Conservation (phyloP, 2,113 vertebrate species). For the Rattus norvegicus region DNA sequence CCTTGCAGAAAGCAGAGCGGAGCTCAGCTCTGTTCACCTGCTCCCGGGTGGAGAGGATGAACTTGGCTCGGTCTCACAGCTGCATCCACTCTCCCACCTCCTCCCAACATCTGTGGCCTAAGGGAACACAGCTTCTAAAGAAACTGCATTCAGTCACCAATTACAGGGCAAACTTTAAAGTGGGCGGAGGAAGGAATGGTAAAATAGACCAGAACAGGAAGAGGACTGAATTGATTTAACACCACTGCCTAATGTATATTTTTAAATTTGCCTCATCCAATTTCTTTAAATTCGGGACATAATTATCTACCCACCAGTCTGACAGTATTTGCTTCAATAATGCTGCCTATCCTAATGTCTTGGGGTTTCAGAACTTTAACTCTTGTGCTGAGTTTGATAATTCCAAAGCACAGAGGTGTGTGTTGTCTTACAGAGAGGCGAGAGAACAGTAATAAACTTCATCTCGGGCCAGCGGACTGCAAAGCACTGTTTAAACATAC, state of each 20-base stretch:
- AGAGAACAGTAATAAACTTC: neutral
- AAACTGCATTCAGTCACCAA: conserved; percentile 52
- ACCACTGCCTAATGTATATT: conserved; percentile 20
- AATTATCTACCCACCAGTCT: neutral
- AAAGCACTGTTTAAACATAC: conserved; percentile 31
- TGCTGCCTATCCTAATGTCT: neutral
- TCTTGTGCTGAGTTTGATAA: neutral
- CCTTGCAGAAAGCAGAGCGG: neutral
- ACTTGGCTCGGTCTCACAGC: conserved; percentile 38
- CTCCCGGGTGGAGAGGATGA: neutral
- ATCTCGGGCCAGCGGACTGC: neutral
- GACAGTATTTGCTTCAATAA: conserved; percentile 42
- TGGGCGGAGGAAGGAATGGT: neutral
- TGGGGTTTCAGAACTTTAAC: neutral
- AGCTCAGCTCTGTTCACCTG: neutral
- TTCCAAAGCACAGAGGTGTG: neutral
- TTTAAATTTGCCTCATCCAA: conserved; percentile 52
- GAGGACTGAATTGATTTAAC: conserved; percentile 45
- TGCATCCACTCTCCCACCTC: conserved; percentile 53
- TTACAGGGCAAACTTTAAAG: conserved; percentile 53
- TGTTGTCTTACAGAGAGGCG: conserved; percentile 25
- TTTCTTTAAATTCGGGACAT: conserved; percentile 12
- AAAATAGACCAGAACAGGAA: conserved; percentile 65
- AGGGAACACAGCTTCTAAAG: neutral
- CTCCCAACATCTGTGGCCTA: conserved; percentile 57